Conservation (phyloP, 2,113 vertebrate species). For the Corythaixoides concolor region DNA sequence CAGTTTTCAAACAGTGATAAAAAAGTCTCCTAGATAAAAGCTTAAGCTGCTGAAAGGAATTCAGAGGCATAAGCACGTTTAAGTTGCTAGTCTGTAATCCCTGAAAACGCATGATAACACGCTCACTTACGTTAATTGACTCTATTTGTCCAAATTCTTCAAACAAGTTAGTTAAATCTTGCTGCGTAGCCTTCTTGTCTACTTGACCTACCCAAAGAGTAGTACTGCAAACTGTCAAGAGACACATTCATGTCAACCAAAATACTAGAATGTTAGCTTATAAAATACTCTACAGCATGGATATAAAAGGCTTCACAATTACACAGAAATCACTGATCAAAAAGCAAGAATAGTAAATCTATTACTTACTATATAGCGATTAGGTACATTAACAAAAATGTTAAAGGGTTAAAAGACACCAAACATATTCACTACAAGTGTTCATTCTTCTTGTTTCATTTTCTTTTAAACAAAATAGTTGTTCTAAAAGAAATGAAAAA, state of each 20-base stretch:
- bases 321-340: not conserved
- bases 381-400: not conserved
- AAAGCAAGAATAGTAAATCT: not conserved
- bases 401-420: not conserved
- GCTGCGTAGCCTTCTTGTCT: constrained; percentile 97
- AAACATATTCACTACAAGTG: not conserved
- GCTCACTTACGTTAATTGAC: constrained; percentile 94
- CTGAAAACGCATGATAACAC: not conserved
- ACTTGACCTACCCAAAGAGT: constrained; percentile 99
- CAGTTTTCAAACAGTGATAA: not conserved
- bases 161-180: constrained; percentile 97
- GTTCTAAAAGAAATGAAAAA: not conserved
- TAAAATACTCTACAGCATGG: not conserved
- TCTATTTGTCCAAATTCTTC: constrained; percentile 99
- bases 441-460: not conserved
- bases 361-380: not conserved
- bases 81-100: not conserved
- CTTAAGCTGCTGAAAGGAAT: not conserved
- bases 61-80: not conserved
- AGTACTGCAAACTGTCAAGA: constrained; percentile 91
- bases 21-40: not conserved
- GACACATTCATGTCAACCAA: not conserved
- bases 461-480: not conserved
- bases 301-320: not conserved
- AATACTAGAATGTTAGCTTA: not conserved